phyloP scores from a whole-genome alignment of 2,113 vertebrate genomes.

The Paradisaea rubra region DNA sequence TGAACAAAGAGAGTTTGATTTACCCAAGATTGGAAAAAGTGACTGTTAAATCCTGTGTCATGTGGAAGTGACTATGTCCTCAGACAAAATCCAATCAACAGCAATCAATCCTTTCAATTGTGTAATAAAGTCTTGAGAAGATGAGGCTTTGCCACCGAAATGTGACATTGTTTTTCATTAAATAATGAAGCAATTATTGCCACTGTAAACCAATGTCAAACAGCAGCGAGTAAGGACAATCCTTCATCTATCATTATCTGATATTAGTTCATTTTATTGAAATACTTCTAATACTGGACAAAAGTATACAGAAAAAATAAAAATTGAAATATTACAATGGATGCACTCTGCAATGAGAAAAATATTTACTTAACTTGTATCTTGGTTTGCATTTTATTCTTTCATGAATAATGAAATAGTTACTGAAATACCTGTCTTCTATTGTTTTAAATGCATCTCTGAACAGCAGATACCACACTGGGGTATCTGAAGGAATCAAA shows the following conservation, averaged over 20 bases:
- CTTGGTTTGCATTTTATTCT: background rate
- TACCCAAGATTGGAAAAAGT: background rate
- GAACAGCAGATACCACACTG: background rate
- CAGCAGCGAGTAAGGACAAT: background rate
- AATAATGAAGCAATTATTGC: constrained; percentile 36
- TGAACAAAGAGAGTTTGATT: background rate
- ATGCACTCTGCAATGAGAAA: background rate
- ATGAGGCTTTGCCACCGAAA: background rate
- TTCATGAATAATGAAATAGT: background rate
- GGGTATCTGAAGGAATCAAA: background rate
- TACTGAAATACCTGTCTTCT: background rate
- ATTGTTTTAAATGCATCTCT: background rate
- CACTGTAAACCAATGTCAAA: constrained; percentile 27
- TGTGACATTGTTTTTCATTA: constrained; percentile 38
- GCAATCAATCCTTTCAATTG: constrained; percentile 33
- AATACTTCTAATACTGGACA: background rate
- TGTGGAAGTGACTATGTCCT: background rate
- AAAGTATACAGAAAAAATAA: background rate
- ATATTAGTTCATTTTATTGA: background rate
- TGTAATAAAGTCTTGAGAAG: constrained; percentile 21
- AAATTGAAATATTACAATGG: background rate
- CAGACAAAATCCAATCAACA: constrained; percentile 26
- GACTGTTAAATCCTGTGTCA: background rate
- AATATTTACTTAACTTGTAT: background rate
- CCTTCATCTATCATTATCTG: background rate